Evolutionary conservation across 2,113 vertebrate genomes (phyloP), one percentile per base, ranked within the genome.

Genomic region (Chaetorhynchus papuensis): DNA sequence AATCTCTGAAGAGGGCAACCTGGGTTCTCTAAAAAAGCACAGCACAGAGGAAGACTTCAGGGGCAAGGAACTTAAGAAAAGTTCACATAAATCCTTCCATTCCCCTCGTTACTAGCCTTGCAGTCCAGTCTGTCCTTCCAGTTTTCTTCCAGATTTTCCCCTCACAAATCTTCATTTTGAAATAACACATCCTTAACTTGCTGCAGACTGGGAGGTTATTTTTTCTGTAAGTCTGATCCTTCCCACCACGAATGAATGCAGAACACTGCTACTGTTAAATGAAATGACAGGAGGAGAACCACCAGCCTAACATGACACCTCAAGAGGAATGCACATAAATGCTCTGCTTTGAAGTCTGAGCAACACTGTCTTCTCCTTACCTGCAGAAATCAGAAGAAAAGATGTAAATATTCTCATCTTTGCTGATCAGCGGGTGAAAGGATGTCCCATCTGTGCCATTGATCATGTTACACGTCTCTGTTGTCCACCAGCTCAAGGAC

Each of bases 381-480:
- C 99, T 99, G 98, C 99, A 99, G 79, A 99, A 98, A 72, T 99
- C 99, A 13, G 99, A 99, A 30, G 99, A 98, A 94, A 99, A 99
- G 81, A 99, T 98, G 91, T 99, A 99, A 57, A 99, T 98, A 8
- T 71, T 90, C 94, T 99, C 99, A 5, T 98, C 97, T 96, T 98
- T 99, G 71, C 69, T 96, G 96, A 99, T 92, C 65, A 99, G 75
- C 0, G 99, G 98, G 80, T 99, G 99, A 86, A 99, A 99, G 44
- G 98, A 98, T 2, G 98, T 98, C n/a, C 99, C 99, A 27, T 99
- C 99, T 21, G 99, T 99, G 60, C 99, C 99, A 41, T 99, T 99
- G 83, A 99, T 99, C 99, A 99, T 99, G 61, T 99, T 99, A 93
- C 99, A 99, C 0, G 93, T 57, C 15, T 98, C 97, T 27, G 99